These are phyloP conservation scores for Orientallactaga sibirica DNA, from an alignment of 2,797 vertebrate species.

Conservation along the genomic window DNA sequence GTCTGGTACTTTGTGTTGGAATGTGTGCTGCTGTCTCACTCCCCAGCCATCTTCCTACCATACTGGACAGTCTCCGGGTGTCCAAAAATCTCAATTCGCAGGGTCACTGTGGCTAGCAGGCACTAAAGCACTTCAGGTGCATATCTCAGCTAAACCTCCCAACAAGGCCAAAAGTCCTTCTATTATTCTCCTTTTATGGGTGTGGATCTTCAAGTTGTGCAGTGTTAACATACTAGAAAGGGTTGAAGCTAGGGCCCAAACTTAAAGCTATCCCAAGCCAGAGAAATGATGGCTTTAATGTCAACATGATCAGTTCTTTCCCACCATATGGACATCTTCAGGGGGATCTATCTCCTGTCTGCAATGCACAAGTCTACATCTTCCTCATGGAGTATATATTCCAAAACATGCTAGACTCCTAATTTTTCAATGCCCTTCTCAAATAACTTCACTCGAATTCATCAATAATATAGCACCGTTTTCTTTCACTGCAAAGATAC, in stretches of 20 bases:
- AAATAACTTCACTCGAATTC: conserved; percentile 47
- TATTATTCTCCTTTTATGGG: conserved; percentile 12
- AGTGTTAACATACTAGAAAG: neutral
- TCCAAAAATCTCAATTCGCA: neutral
- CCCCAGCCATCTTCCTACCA: neutral
- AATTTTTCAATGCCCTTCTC: conserved; percentile 35
- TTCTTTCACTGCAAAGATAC: neutral
- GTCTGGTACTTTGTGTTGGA: neutral
- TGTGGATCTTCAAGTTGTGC: neutral
- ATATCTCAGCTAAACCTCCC: neutral
- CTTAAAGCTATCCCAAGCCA: neutral
- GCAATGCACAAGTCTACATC: neutral
- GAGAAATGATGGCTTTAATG: neutral
- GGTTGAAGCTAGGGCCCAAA: neutral
- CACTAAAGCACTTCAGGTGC: neutral
- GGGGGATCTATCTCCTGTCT: neutral
- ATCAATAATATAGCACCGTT: neutral
- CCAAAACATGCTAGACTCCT: neutral
- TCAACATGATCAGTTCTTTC: neutral
- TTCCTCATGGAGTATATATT: neutral
- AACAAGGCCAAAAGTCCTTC: neutral
- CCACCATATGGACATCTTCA: neutral
- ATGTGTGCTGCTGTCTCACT: neutral
- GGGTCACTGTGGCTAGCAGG: neutral
- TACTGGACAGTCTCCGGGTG: neutral